Percentiles rank a stretch among this genome's conserved stretches.
Conservation (phyloP, 2,888 invertebrate genomes). For the Bombylius discolor region DNA sequence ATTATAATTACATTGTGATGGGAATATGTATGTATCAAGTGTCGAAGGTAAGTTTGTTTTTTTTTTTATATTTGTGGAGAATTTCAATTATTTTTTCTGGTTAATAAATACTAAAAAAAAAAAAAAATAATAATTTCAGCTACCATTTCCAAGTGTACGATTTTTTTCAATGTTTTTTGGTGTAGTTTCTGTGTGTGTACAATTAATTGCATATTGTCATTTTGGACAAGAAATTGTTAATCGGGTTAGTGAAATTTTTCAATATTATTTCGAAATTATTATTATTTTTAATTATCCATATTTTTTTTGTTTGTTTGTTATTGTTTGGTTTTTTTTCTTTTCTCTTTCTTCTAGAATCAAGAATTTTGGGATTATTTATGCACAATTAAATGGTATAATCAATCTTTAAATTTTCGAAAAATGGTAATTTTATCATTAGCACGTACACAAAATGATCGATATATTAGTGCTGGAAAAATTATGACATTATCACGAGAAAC, state of each 20-base stretch:
- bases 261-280: too few relatives aligned
- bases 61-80: background rate
- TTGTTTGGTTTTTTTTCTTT: too few relatives aligned
- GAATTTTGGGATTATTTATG: background rate
- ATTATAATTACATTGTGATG: slow-evolving; percentile 3
- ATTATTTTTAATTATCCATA: too few relatives aligned
- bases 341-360: background rate
- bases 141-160: slow-evolving; percentile 1
- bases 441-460: background rate
- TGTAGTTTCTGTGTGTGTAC: background rate
- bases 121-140: too few relatives aligned
- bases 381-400: background rate
- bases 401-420: background rate
- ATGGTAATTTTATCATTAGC: slow-evolving; percentile 1
- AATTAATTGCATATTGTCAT: slow-evolving; percentile 1
- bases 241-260: too few relatives aligned
- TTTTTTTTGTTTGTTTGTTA: background rate
- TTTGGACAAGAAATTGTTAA: slow-evolving; percentile 1
- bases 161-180: background rate
- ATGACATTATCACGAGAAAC: slow-evolving; percentile 1
- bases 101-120: too few relatives aligned
- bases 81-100: too few relatives aligned
- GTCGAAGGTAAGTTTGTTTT: background rate
- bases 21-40: background rate
- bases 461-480: slow-evolving; percentile 2